Evolutionary conservation across 1,140 invertebrate species (phyloP).

Genomic region (Heliothis subflexa): DNA sequence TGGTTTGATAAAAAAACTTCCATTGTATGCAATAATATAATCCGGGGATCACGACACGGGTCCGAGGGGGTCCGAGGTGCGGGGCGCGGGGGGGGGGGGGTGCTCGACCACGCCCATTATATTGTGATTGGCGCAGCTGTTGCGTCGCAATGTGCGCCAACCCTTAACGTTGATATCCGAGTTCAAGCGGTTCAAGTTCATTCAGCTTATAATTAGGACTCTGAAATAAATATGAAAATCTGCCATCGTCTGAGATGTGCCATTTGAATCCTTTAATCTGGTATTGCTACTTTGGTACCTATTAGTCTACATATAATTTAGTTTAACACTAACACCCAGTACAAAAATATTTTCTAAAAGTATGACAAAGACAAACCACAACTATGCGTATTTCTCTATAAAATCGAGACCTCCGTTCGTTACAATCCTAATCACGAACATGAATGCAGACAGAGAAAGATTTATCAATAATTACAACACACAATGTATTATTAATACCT

Average conservation of each 20-base stretch:
- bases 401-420: background rate
- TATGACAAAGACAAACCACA: no score
- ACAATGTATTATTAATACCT: conserved; percentile 40
- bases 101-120: conserved; percentile 74
- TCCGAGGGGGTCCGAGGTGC: conserved; percentile 45
- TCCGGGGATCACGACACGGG: conserved; percentile 72
- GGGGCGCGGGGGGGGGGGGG: conserved; percentile 54
- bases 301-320: no score
- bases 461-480: conserved; percentile 41
- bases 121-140: conserved; percentile 86
- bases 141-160: conserved; percentile 66
- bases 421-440: conserved; percentile 26
- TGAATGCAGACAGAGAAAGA: conserved; percentile 32
- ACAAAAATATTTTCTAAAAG: no score
- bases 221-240: background rate
- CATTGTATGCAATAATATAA: conserved; percentile 83
- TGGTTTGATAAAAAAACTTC: conserved; percentile 80
- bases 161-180: conserved; percentile 57
- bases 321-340: no score
- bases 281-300: no score
- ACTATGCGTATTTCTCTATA: background rate
- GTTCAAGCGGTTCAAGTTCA: conserved; percentile 25
- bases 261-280: no score
- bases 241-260: no score
- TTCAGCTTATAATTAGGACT: conserved; percentile 20